phyloP scores from a whole-genome alignment of 2,888 invertebrate genomes.

The Rhaphigaster nebulosa region DNA sequence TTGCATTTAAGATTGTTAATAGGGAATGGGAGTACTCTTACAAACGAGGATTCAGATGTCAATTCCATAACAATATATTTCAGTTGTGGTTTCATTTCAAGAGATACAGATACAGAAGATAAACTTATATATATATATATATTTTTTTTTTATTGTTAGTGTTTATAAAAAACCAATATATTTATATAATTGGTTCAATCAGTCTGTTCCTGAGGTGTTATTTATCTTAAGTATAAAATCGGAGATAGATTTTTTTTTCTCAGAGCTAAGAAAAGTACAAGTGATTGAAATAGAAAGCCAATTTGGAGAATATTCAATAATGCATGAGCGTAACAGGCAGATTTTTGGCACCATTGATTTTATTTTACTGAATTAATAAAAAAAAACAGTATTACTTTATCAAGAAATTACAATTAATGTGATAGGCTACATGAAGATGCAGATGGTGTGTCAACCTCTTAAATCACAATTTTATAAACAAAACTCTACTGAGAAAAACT shows the following conservation, averaged over 20 bases:
- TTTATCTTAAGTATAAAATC: neutral
- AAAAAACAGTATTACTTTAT: neutral
- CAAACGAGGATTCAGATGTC: conserved; percentile 97
- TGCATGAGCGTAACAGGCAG: too few relatives aligned
- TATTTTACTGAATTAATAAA: neutral
- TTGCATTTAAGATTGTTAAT: conserved; percentile 98
- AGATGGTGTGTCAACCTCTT: neutral
- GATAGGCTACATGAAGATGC: neutral
- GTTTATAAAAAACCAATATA: too few relatives aligned
- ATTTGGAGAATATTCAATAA: neutral
- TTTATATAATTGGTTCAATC: neutral
- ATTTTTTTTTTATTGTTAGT: neutral
- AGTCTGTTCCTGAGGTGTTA: neutral
- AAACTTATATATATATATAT: conserved; percentile 63
- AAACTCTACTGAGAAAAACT: neutral
- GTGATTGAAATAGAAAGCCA: neutral
- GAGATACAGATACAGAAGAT: conserved; percentile 93
- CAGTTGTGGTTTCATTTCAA: conserved; percentile 99
- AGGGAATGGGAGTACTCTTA: conserved; percentile 99
- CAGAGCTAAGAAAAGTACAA: neutral
- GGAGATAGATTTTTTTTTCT: neutral
- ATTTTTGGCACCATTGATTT: neutral
- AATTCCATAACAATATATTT: conserved; percentile 99
- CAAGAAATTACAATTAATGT: neutral
- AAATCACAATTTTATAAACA: neutral